These are phyloP conservation scores for Cistogaster globosa DNA, from an alignment of 2,888 invertebrate species.

Conservation along the genomic window DNA sequence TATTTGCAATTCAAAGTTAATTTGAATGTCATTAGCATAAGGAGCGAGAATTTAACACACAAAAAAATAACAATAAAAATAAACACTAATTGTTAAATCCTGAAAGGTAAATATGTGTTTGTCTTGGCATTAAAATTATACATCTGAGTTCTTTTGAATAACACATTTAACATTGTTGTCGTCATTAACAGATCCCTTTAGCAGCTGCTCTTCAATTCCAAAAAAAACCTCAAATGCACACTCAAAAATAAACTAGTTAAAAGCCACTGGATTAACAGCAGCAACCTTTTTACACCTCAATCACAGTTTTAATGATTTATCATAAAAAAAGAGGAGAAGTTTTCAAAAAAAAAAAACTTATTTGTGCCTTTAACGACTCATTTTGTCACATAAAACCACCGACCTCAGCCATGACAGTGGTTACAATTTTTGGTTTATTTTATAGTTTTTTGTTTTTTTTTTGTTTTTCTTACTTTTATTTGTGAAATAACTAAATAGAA, in stretches of 20 bases:
- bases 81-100: slow-evolving; percentile 14
- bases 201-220: slow-evolving; percentile 16
- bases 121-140: too few relatives aligned
- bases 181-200: slow-evolving; percentile 8
- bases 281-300: slow-evolving; percentile 39
- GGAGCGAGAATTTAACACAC: not conserved
- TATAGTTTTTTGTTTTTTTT: too few relatives aligned
- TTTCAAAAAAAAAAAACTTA: not conserved
- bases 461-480: not conserved
- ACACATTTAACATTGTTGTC: slow-evolving; percentile 8
- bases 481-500: not conserved
- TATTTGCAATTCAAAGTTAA: not conserved
- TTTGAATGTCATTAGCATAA: slow-evolving; percentile 30
- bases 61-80: not conserved
- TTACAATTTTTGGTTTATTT: slow-evolving; percentile 9
- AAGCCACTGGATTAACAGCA: slow-evolving; percentile 26
- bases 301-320: slow-evolving; percentile 38
- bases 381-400: slow-evolving; percentile 14
- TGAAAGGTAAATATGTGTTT: slow-evolving; percentile 7
- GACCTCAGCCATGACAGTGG: slow-evolving; percentile 45
- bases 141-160: not conserved
- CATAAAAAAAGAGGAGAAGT: not conserved
- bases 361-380: slow-evolving; percentile 5
- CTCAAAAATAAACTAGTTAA: not conserved
- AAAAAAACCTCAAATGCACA: not conserved